A percentile compares a stretch with the other conserved stretches of the same genome.
These are phyloP conservation scores for Cariama cristata DNA, from an alignment of 2,113 vertebrate genomes.

Conservation along the genomic window DNA sequence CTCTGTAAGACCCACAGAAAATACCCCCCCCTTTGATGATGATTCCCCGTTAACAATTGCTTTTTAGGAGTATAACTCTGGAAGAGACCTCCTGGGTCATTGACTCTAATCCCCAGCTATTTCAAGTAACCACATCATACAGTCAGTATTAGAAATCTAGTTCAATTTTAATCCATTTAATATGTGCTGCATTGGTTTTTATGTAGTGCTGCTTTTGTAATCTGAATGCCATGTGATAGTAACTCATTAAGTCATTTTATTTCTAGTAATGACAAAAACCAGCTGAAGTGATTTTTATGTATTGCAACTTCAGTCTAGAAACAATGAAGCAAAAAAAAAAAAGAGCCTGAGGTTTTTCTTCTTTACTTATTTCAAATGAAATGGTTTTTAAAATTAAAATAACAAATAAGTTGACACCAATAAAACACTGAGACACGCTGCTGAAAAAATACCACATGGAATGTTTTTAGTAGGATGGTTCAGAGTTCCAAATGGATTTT, in stretches of 20 bases:
- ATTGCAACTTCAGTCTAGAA: constrained; percentile 17
- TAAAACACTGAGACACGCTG: neutral
- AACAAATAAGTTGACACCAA: constrained; percentile 8
- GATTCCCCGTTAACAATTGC: constrained; percentile 42
- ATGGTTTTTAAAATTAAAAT: neutral
- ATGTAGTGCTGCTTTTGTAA: constrained; percentile 42
- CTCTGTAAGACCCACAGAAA: constrained; percentile 5
- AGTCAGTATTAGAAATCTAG: constrained; percentile 38
- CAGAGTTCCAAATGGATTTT: neutral
- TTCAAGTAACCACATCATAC: constrained; percentile 51
- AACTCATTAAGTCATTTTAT: constrained; percentile 50
- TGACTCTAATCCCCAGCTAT: constrained; percentile 46
- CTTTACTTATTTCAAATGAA: neutral
- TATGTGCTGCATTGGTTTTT: constrained; percentile 33
- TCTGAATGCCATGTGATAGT: constrained; percentile 39
- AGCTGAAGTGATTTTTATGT: constrained; percentile 34
- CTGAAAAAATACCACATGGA: neutral
- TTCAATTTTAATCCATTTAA: constrained; percentile 59
- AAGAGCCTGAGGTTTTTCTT: constrained; percentile 32
- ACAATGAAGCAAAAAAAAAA: constrained; percentile 18
- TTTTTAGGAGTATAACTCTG: constrained; percentile 34
- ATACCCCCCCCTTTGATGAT: neutral
- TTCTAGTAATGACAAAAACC: constrained; percentile 46
- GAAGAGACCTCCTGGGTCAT: constrained; percentile 51
- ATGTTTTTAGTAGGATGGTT: neutral